Evolutionary conservation across 2,888 invertebrate species (phyloP).

Genomic region (Agrilus mali): DNA sequence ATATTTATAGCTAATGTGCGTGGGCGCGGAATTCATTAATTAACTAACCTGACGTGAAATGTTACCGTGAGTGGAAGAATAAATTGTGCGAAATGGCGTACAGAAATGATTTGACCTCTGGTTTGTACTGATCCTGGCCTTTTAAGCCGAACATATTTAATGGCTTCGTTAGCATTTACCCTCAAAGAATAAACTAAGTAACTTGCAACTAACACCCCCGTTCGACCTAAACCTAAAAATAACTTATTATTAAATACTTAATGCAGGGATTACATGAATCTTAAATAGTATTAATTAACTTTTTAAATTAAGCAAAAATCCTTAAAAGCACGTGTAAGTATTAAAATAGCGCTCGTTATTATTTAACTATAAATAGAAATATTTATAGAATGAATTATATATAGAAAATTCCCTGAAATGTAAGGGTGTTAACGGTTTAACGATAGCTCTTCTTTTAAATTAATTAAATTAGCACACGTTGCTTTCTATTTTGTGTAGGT

Average conservation of each 20-base stretch:
- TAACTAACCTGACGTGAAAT: slow-evolving; percentile 53
- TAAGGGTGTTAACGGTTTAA: too few relatives aligned
- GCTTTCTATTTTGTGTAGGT: too few relatives aligned
- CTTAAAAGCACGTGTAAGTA: too few relatives aligned
- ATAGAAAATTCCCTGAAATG: too few relatives aligned
- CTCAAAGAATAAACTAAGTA: slow-evolving; percentile 71
- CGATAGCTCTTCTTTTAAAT: too few relatives aligned
- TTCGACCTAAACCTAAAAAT: slow-evolving; percentile 59
- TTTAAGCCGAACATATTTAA: slow-evolving; percentile 62
- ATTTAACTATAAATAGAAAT: too few relatives aligned
- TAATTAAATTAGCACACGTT: too few relatives aligned
- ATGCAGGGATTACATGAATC: too few relatives aligned
- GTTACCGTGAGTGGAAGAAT: slow-evolving; percentile 64
- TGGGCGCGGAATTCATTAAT: not conserved
- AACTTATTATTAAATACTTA: not conserved
- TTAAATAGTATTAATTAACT: too few relatives aligned
- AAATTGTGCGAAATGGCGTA: slow-evolving; percentile 71
- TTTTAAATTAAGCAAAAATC: too few relatives aligned
- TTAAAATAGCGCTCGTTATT: too few relatives aligned
- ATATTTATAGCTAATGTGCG: not conserved
- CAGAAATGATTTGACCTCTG: slow-evolving; percentile 65
- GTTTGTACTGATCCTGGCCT: slow-evolving; percentile 73
- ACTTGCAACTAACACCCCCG: slow-evolving; percentile 78
- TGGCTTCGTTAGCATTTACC: slow-evolving; percentile 66
- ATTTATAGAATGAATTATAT: too few relatives aligned